Base-by-base conservation (phyloP, 2,888 invertebrate species). In the Temnothorax ravouxi region DNA sequence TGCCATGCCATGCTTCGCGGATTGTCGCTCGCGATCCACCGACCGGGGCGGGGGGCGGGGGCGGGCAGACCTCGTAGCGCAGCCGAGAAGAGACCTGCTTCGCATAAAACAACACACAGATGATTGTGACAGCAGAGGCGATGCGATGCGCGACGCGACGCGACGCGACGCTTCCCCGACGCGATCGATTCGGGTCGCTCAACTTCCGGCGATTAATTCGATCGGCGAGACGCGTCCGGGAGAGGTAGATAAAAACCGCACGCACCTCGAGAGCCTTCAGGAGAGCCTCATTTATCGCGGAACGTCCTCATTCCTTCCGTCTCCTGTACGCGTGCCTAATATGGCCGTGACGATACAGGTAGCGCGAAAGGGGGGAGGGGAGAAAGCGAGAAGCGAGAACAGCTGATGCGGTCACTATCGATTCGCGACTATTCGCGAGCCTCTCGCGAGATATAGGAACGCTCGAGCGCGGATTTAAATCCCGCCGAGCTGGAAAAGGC, bases 1-100 rank as follows among this genome's bases (percentile, higher is more conserved):
- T 98, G 96, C 99, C 99, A 99, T 95, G 99, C 98, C 99, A 99
- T 99, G 77, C 84, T 92, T 61, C 54, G 61, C 56, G n/a, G 61
- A 34, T 44, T 52, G 52, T 50, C 21, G 41, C 29, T 3, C 38
- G 21, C 59, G 25, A 67, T 47, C 29, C 44, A 21, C 54, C 21
- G 64, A 9, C 18, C 18, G 15, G 69, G 69, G 4, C n/a, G n/a
- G n/a, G 8, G 52, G 8, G n/a, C n/a, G n/a, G 8, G 52, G 8
- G n/a, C n/a, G 15, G n/a, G n/a, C 0, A 21, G 66, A 54, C 47
- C 25, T 21, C 15, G 64, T 21, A 15, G 6, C n/a, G 18, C n/a
- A 62, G 38, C 50, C 29, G 47, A 54, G 52, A 52, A 64, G 34
- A 41, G 41, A 21, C 47, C 81, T 56, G 38, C 4, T 52, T 29